Percentiles rank a stretch among this genome's conserved stretches.
Conservation (phyloP, 2,888 invertebrate species). For the Luperina testacea region DNA sequence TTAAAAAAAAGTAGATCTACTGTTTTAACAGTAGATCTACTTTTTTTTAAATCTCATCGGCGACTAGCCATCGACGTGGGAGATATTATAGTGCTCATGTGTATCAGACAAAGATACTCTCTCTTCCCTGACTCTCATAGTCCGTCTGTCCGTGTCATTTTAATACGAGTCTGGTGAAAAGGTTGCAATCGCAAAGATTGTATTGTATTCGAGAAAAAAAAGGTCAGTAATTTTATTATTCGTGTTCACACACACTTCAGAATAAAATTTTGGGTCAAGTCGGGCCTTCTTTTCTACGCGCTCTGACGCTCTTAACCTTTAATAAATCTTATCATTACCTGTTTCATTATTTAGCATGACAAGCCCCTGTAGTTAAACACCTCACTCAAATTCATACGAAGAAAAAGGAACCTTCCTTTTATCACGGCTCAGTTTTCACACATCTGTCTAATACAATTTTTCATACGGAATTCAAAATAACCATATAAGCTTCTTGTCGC, state of each 20-base stretch:
- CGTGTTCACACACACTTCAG: background rate
- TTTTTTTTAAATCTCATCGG: no score
- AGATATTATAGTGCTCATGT: background rate
- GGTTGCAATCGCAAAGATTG: background rate
- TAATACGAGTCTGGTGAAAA: background rate
- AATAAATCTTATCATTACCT: slow-evolving; percentile 25
- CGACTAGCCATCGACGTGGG: background rate
- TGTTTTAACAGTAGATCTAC: no score
- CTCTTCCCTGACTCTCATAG: background rate
- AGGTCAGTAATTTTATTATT: background rate
- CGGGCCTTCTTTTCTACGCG: background rate
- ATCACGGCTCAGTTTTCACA: background rate
- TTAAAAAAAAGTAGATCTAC: no score
- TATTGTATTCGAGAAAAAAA: background rate
- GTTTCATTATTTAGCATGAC: slow-evolving; percentile 9
- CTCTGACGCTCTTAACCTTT: slow-evolving; percentile 20
- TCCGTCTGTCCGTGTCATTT: background rate
- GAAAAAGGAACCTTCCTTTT: background rate
- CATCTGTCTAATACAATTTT: background rate
- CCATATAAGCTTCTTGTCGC: background rate
- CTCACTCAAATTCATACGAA: background rate
- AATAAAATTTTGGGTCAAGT: background rate
- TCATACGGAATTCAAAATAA: background rate
- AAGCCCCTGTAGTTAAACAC: slow-evolving; percentile 12
- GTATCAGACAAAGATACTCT: background rate